Base-by-base conservation (phyloP, 2,113 vertebrate species). In the Anarrhichthys ocellatus region DNA sequence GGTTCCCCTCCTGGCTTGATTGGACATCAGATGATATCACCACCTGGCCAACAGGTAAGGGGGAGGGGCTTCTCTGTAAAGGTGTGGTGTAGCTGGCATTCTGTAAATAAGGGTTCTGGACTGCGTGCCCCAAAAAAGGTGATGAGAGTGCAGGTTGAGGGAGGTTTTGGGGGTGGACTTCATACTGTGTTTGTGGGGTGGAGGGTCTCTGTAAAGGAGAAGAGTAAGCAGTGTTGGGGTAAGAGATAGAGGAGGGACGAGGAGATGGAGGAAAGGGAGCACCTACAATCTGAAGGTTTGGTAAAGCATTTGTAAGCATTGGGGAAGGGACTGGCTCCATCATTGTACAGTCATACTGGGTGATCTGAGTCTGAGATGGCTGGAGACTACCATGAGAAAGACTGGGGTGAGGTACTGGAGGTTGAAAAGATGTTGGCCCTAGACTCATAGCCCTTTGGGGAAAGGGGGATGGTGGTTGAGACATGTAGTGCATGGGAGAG, bases 221-320 rank as follows among this genome's bases (percentile, higher is more conserved):
- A 15, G 84, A 18, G 24, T 82, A 72, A 66, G 70, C 68, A 87
- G 50, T 61, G n/a, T 61, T 68, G 56, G 77, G 65, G 66, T 88
- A 69, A 68, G 86, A 77, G 27, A 88, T 81, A 15, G 87, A 83
- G 17, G 82, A 65, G 61, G 88, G 83, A 6, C 82, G 46, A 73
- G 44, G 64, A 74, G 85, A 78, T 34, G 85, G 76, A 27, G 82
- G 70, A 67, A 92, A 92, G 42, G 83, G 69, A 77, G 68, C 17
- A 56, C 87, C 76, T 64, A 86, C 34, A 74, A 89, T 9, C 58
- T 93, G 86, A 72, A 83, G 73, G 40, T 92, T 88, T 77, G 91
- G 92, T 74, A 94, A 89, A 32, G 90, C 90, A 92, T 94, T 93
- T 80, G 89, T 85, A 70, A 93, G 80, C 77, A 95, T 85, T 62